Base-by-base conservation (phyloP, 2,888 invertebrate species). In the Seira sanloemensis region DNA sequence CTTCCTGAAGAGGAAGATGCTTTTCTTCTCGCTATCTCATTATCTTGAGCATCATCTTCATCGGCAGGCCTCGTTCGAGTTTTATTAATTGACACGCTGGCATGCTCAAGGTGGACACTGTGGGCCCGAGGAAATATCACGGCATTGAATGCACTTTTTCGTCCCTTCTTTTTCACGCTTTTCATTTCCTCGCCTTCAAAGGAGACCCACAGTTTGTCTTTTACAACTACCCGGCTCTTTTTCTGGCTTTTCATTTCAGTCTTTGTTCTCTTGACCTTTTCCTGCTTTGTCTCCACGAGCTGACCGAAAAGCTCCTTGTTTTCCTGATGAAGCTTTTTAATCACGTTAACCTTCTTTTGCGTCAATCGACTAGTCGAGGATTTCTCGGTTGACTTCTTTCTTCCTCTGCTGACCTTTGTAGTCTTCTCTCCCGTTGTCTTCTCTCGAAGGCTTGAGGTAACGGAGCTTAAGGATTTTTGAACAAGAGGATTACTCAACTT, bases 231-330 rank as follows among this genome's bases (percentile, higher is more conserved):
- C 46, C 19, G 54, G 62, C 74, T 68, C 54, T 50, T 69, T 37
- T 78, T 74, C 9, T 23, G 21, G 26, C 62, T 67, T 50, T 80
- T 74, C 12, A 25, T 23, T 27, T 68, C 68, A 27, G 68, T 76
- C 16, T 67, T 72, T 9, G 58, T 37, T 21, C 73, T 80, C 65
- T 78, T 87, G 24, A 37, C 65, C 77, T 87, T 89, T 26, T 88
- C 86, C n/a, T 72, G 68, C 46, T 84, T 87, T 0, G 85, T 85
- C 87, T 90, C 90, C 4, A 89, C 24, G 1, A 90, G 87, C 4
- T 89, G 81, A 5, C 90, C 90, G 85, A 89, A 91, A 19, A 90
- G 83, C n/a, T 74, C 73, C 82, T 90, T 90, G 74, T 90, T 90
- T 84, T 90, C 90, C 77, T 84, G 87, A 69, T 90, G 88, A 5